A percentile compares a stretch with the other conserved stretches of the same genome.
phyloP scores from a whole-genome alignment of 2,888 invertebrate species.

The Atrina japonica region DNA sequence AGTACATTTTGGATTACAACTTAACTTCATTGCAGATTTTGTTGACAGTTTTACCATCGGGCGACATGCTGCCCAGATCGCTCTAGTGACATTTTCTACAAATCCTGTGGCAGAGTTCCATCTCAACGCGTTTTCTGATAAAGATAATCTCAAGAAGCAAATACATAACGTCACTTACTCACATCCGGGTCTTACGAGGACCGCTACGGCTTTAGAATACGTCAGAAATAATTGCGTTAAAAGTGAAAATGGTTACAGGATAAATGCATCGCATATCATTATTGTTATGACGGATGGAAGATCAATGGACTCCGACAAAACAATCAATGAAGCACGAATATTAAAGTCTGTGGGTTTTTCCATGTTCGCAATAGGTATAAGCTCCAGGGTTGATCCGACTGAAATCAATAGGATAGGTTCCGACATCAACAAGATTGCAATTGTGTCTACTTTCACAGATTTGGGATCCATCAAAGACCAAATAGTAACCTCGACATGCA shows the following conservation, averaged over 20 bases:
- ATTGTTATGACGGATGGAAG: slow-evolving; percentile 18
- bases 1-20: background rate
- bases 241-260: background rate
- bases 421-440: background rate
- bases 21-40: slow-evolving; percentile 10
- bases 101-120: background rate
- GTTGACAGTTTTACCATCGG: slow-evolving; percentile 8
- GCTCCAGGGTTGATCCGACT: background rate
- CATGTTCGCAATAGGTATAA: slow-evolving; percentile 10
- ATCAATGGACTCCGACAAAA: background rate
- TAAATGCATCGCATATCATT: background rate
- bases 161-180: background rate
- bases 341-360: background rate
- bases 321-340: background rate
- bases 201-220: background rate
- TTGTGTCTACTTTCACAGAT: background rate
- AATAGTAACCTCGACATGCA: background rate
- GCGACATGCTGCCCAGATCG: background rate
- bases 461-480: background rate
- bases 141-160: background rate
- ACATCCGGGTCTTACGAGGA: slow-evolving; percentile 9
- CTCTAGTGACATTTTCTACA: slow-evolving; percentile 4
- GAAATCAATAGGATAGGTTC: slow-evolving; percentile 3
- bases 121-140: background rate
- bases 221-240: background rate